These are phyloP conservation scores for Styela clava DNA, from an alignment of 23 tunicate genomes.

Conservation along the genomic window DNA sequence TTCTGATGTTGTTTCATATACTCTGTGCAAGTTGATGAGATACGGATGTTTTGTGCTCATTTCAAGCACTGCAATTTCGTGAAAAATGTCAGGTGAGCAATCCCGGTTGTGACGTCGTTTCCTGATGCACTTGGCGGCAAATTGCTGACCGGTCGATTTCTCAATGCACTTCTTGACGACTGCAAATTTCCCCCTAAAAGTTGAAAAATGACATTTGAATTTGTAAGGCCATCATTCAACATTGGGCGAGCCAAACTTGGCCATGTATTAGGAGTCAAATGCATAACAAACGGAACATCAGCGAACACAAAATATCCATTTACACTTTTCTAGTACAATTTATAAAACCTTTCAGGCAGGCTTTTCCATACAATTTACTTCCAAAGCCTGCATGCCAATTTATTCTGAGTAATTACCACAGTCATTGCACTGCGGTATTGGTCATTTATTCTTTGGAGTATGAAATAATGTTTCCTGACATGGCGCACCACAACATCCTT, in stretches of 20 bases:
- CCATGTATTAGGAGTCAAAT: not conserved
- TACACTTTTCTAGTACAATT: too few species aligned
- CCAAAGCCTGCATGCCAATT: too few species aligned
- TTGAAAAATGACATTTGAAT: not conserved
- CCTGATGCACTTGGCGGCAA: conserved; percentile 66
- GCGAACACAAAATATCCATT: too few species aligned
- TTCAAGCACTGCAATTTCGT: conserved; percentile 72
- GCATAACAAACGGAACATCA: too few species aligned
- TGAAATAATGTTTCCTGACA: not conserved
- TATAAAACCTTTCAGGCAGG: too few species aligned
- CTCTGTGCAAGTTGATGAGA: conserved; percentile 44
- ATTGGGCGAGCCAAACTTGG: not conserved
- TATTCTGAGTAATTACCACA: too few species aligned
- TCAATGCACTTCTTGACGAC: conserved; percentile 57
- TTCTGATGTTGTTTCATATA: conserved; percentile 49
- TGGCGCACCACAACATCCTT: not conserved
- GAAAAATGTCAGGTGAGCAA: conserved; percentile 61
- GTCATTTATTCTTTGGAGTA: not conserved
- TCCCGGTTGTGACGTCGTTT: conserved; percentile 70
- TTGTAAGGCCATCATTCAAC: not conserved
- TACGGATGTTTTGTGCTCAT: conserved; percentile 49
- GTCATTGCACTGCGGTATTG: not conserved
- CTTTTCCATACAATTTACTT: too few species aligned
- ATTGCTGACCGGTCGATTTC: conserved; percentile 34
- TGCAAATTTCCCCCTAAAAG: conserved; percentile 65